Conservation (phyloP, 2,113 vertebrate species). For the Sinocyclocheilus grahami region DNA sequence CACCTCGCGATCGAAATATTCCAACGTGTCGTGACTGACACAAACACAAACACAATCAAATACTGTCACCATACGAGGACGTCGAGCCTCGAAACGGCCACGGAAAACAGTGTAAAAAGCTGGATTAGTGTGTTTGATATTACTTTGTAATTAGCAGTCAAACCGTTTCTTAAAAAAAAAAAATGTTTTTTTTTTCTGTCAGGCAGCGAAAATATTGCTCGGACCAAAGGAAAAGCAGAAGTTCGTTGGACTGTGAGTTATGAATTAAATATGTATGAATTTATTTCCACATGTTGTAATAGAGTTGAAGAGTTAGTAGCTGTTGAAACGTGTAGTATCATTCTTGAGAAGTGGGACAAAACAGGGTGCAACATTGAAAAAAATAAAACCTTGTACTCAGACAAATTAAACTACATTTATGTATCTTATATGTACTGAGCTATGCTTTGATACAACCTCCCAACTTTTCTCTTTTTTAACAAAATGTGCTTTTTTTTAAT, state of each 20-base stretch:
- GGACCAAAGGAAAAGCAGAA: background rate
- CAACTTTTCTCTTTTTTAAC: too few species aligned
- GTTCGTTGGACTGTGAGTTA: background rate
- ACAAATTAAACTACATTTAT: too few species aligned
- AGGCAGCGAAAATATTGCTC: background rate
- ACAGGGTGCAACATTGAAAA: too few species aligned
- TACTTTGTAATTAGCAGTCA: too few species aligned
- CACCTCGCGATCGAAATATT: slow-evolving; percentile 81
- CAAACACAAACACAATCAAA: slow-evolving; percentile 42
- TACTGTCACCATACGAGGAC: slow-evolving; percentile 10
- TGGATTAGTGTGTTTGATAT: background rate
- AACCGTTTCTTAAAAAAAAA: too few species aligned
- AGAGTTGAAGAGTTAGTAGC: background rate
- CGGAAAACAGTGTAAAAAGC: too few species aligned
- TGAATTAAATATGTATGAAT: background rate
- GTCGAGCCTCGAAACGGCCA: background rate
- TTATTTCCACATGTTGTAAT: background rate
- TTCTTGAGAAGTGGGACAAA: too few species aligned
- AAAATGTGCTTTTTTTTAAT: too few species aligned
- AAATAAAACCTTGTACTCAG: too few species aligned
- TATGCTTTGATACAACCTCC: too few species aligned
- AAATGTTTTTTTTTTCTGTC: background rate
- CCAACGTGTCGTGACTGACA: slow-evolving; percentile 74
- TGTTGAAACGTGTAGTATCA: background rate
- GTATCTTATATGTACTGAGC: too few species aligned